Evolutionary conservation across 2,888 invertebrate species (phyloP), one percentile per base, ranked within the genome.

Genomic region (Dasysyrphus tricinctus): DNA sequence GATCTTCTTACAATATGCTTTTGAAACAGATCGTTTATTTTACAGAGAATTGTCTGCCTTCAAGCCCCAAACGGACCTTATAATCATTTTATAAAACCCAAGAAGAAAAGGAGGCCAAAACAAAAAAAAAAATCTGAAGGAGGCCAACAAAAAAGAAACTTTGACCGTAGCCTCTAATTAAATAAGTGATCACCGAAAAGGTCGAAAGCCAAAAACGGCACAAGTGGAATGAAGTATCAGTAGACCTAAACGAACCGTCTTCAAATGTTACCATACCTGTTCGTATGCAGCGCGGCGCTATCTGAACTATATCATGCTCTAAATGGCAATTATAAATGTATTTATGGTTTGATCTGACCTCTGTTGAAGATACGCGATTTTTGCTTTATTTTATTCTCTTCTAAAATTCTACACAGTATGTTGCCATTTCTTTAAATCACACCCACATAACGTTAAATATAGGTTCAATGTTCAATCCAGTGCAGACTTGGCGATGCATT

Each of bases 281-380:
- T 39, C 29, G 74, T 49, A 77, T 65, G 70, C 37, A 39, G 39
- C 11, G 72, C 56, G 79, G 74, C 74, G 65, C 82, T 82, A 78
- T 82, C 78, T 49, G 16, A 14, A 51, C 80, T 80, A 84, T 84
- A 84, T 84, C 79, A 75, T 51, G 78, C 39, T 81, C 57, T 78
- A 75, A 82, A 86, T 75, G 82, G 86, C 82, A 86, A 86, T 86
- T 86, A 86, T 86, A 82, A 78, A 81, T 82, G 86, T 86, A 86
- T 86, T 86, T 86, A 86, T 86, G 82, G 86, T 75, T 75, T 86
- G 63, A 86, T 86, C 81, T 86, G 86, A 86, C 86, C 82, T 39
- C 65, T 75, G 24, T 24, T 70, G 56, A 70, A 37, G 70, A 65
- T 56, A 73, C 29, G 54, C 77, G 49, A n/a, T 16, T 69, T 51